Base-by-base conservation (phyloP, 35 echinoderm and acorn worm species). In the Heliocidaris erythrogramma region DNA sequence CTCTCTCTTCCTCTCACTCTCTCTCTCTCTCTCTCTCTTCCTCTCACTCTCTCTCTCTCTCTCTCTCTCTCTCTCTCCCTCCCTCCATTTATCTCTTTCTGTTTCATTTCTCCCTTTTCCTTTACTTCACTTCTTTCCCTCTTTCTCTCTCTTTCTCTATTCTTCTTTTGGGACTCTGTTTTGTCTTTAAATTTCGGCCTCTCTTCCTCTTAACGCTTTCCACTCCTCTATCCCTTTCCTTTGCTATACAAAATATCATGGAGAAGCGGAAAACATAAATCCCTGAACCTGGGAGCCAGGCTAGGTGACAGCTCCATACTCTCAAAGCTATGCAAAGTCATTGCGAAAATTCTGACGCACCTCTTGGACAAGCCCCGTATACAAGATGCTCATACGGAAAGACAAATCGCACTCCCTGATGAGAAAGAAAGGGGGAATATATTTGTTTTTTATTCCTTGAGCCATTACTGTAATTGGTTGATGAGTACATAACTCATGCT, bases 381-480 rank as follows among this genome's bases (percentile, higher is more conserved):
- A 21, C 27, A 24, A 24, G 65, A 27, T n/a, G 65, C 27, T 8
- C 21, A 5, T 9, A 24, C 27, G 21, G n/a, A 27, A 78, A 27
- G 65, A 78, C 18, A 27, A n/a, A 78, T 78, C 7, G n/a, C 65
- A n/a, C 8, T 42, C 35, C 35, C 35, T 14, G 65, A n/a, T 7
- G 65, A 18, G 65, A 78, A 78, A 18, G 65, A 78, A 78, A 78
- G 21, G 65, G 65, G 65, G 21, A 78, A 78, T 42, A 78, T 78
- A 78, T 78, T 78, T 78, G 65, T 24, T 78, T 78, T 42, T 78
- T 78, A 78, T 78, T 78, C 35, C 27, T 78, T 78, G 65, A 78
- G 65, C 65, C 65, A 78, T 78, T 78, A 78, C 65, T 27, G 18
- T 78, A 78, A 78, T 78, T 78, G 65, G 65, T 78, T 78, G 65